These are phyloP conservation scores for Masticophis lateralis DNA, from an alignment of 2,797 vertebrate species.

Conservation along the genomic window DNA sequence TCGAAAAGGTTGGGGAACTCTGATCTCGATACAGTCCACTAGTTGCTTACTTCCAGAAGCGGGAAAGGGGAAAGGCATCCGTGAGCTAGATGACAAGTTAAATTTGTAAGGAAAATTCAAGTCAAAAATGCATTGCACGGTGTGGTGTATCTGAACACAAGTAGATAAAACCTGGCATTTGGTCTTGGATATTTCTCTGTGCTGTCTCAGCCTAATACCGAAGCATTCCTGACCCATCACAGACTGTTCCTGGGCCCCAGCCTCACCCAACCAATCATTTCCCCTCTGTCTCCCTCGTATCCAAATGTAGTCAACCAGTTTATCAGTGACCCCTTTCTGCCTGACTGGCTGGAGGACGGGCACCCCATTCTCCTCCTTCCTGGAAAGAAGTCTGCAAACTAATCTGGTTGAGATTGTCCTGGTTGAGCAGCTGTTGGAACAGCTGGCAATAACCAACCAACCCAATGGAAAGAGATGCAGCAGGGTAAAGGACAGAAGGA, in stretches of 20 bases:
- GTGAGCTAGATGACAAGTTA: not conserved
- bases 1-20: not conserved
- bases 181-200: not conserved
- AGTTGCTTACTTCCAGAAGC: not conserved
- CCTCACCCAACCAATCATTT: not conserved
- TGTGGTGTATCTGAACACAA: not conserved
- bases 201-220: not conserved
- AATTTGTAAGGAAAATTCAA: not conserved
- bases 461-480: not conserved
- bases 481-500: not conserved
- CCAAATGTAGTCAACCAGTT: not conserved
- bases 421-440: not conserved
- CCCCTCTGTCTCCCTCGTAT: not conserved
- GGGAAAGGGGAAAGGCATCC: not conserved
- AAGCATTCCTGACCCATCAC: not conserved
- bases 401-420: not conserved
- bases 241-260: not conserved
- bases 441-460: not conserved
- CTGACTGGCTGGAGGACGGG: not conserved
- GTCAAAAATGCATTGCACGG: not conserved
- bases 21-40: not conserved
- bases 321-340: not conserved
- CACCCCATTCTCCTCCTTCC: not conserved
- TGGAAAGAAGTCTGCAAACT: not conserved
- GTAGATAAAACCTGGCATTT: not conserved